Conservation (phyloP, 2,888 invertebrate genomes). For the Epinotia bilunana region DNA sequence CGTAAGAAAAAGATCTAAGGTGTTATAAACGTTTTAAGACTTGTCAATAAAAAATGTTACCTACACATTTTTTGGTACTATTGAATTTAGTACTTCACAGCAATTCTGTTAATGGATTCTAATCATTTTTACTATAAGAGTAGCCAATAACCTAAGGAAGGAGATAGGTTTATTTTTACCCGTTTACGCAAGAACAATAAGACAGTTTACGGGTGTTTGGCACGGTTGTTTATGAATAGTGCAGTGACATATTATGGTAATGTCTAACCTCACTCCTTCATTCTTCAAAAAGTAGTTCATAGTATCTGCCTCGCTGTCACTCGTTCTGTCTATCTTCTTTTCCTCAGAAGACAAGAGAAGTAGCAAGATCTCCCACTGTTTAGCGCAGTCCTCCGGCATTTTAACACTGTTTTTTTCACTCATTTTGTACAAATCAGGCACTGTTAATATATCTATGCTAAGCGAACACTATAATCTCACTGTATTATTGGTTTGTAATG, state of each 20-base stretch:
- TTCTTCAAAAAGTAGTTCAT: constrained; percentile 74
- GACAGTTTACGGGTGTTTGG: not conserved
- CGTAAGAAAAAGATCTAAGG: no score
- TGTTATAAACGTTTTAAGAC: not conserved
- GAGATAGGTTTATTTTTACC: no score
- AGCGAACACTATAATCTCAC: constrained; percentile 43
- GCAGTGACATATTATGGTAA: not conserved
- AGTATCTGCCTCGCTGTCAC: constrained; percentile 71
- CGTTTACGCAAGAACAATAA: not conserved
- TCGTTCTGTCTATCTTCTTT: constrained; percentile 73
- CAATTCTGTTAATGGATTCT: not conserved
- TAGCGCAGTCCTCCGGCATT: constrained; percentile 71
- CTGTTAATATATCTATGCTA: constrained; percentile 32
- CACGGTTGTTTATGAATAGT: not conserved
- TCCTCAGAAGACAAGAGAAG: constrained; percentile 75
- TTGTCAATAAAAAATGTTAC: not conserved
- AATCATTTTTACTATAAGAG: not conserved
- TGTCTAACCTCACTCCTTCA: constrained; percentile 68
- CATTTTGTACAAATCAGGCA: constrained; percentile 44
- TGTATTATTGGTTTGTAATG: constrained; percentile 33
- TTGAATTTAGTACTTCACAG: no score
- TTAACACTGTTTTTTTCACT: constrained; percentile 60
- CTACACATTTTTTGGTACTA: not conserved
- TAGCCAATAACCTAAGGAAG: not conserved
- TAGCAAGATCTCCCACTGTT: constrained; percentile 77